Conservation (phyloP, 2,797 vertebrate species). For the Macroramphosus scolopax region DNA sequence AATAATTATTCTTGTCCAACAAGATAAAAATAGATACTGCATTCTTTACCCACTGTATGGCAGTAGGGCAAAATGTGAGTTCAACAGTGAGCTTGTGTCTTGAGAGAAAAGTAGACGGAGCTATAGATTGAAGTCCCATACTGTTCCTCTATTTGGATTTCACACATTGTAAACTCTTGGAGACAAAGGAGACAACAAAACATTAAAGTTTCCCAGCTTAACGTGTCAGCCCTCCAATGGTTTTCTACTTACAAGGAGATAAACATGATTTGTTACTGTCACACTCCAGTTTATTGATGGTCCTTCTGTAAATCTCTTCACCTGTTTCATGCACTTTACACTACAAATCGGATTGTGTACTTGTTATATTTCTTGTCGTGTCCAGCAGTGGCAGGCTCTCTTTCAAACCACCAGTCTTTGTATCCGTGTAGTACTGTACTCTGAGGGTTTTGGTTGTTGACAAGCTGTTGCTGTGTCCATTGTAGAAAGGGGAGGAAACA, state of each 20-base stretch:
- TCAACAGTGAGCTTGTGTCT: constrained; percentile 11
- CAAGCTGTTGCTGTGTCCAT: constrained; percentile 22
- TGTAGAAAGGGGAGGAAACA: constrained; percentile 30
- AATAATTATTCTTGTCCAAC: constrained; percentile 1
- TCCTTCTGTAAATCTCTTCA: constrained; percentile 12
- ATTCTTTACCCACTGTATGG: constrained; percentile 13
- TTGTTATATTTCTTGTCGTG: constrained; percentile 24
- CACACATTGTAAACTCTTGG: constrained; percentile 19
- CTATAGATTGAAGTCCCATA: constrained; percentile 17
- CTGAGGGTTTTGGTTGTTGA: constrained; percentile 24
- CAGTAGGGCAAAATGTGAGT: constrained; percentile 1
- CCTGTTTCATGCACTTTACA: neutral
- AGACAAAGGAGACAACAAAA: constrained; percentile 5
- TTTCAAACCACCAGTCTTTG: constrained; percentile 17
- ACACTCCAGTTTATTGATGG: constrained; percentile 4
- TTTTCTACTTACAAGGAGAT: neutral
- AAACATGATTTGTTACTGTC: constrained; percentile 1
- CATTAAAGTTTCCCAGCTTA: neutral
- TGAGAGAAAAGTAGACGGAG: neutral
- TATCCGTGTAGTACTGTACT: constrained; percentile 15
- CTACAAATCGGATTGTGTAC: constrained; percentile 8
- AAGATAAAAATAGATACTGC: constrained; percentile 15
- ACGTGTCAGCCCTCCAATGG: neutral
- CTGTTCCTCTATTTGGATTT: constrained; percentile 13
- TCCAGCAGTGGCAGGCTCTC: constrained; percentile 17